These are phyloP conservation scores for Drosophila malerkotliana DNA, from an alignment of 1,140 invertebrate species.

Conservation along the genomic window DNA sequence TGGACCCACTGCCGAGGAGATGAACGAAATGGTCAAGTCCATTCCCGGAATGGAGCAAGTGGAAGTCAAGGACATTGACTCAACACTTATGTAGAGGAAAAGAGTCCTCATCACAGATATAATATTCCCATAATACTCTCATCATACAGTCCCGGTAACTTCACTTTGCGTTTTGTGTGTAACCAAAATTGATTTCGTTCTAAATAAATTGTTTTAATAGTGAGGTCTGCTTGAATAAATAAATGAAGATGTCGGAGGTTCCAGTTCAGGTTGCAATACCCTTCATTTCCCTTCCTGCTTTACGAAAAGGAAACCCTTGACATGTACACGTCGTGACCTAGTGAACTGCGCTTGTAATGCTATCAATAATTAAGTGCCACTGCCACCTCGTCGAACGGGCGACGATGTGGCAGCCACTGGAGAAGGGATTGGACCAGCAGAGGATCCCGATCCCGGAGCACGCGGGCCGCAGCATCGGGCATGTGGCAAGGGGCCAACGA, in stretches of 20 bases:
- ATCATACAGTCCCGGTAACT: constrained; percentile 2
- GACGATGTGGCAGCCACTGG: constrained; percentile 19
- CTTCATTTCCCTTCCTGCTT: not conserved
- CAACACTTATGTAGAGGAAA: constrained; percentile 16
- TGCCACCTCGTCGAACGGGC: constrained; percentile 67
- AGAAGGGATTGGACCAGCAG: not conserved
- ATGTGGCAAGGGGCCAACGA: constrained; percentile 42
- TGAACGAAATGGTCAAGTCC: constrained; percentile 58
- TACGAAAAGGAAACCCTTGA: constrained; percentile 16
- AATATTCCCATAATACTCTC: not conserved
- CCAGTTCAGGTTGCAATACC: not conserved
- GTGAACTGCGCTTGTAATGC: constrained; percentile 75
- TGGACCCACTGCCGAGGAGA: constrained; percentile 28
- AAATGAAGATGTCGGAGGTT: not conserved
- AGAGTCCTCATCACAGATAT: not conserved
- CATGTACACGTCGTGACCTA: constrained; percentile 63
- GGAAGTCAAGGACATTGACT: constrained; percentile 61
- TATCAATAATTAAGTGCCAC: constrained; percentile 81
- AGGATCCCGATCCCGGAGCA: constrained; percentile 2
- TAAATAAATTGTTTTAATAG: constrained; percentile 42
- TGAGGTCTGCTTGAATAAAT: not conserved
- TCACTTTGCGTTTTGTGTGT: constrained; percentile 1
- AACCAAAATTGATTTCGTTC: constrained; percentile 31
- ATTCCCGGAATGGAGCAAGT: constrained; percentile 71
- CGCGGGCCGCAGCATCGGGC: constrained; percentile 3